These are phyloP conservation scores for Zele albiditarsus DNA, from an alignment of 2,888 invertebrate species.

Conservation along the genomic window DNA sequence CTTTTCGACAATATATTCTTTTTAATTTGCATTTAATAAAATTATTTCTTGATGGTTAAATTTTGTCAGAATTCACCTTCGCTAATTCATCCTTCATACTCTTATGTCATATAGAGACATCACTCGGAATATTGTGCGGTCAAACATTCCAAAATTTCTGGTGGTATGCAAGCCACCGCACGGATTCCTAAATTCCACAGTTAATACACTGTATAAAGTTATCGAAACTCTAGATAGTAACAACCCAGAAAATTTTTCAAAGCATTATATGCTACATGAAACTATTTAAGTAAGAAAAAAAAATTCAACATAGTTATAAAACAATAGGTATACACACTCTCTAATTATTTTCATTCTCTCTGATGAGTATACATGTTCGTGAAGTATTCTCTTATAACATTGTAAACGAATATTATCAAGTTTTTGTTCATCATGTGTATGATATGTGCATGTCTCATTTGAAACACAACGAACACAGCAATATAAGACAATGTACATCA, in stretches of 20 bases:
- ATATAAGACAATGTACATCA: not conserved
- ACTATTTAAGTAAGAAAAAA: too few species aligned
- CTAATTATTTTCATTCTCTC: too few species aligned
- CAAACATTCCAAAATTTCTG: conserved; percentile 15
- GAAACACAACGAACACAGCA: not conserved
- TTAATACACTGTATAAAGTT: conserved; percentile 58
- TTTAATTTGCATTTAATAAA: too few species aligned
- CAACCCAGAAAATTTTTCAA: too few species aligned
- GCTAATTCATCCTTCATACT: not conserved
- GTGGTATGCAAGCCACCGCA: not conserved
- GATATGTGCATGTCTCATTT: not conserved
- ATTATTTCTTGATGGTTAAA: too few species aligned
- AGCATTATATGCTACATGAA: too few species aligned
- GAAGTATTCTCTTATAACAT: not conserved
- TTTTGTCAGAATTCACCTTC: too few species aligned
- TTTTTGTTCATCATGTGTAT: not conserved
- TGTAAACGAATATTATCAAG: not conserved
- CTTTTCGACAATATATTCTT: too few species aligned
- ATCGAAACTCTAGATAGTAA: conserved; percentile 40
- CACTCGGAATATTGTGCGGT: not conserved
- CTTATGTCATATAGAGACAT: conserved; percentile 3
- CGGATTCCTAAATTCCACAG: conserved; percentile 43
- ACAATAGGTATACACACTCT: too few species aligned
- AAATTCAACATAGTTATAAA: too few species aligned
- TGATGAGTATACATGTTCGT: too few species aligned